Evolutionary conservation across 2,113 vertebrate genomes (phyloP), one percentile per base, ranked within the genome.

Genomic region (Myocastor coypus): DNA sequence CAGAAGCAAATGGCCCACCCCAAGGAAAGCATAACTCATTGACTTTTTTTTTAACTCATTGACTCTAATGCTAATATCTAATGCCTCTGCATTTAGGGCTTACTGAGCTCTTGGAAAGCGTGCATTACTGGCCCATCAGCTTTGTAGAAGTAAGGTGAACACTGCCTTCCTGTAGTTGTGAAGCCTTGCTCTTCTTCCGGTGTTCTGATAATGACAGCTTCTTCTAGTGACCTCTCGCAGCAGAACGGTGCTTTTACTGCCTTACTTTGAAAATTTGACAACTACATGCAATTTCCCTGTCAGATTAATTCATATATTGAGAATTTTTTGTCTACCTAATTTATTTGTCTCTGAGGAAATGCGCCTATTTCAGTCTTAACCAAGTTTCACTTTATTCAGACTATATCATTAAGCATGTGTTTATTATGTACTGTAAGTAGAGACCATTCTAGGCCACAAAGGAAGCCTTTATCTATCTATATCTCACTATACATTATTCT

Each of bases 1-100:
- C 92, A 94, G 85, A 88, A 83, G 87, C 90, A 96, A 97, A 96
- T 0, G 32, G 68, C 71, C 75, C 93, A 55, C 19, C 85, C 87
- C 90, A 78, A 69, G 32, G 87, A 61, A 96, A 91, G 66, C 61
- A 95, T 94, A 94, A 94, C 94, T 96, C 87, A 92, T 55, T 57
- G 42, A 52, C 82, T 95, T n/a, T n/a, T n/a, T n/a, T n/a, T n/a
- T n/a, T 94, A 94, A 94, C 94, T 96, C 87, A 92, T 55, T 57
- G 42, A 52, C 82, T 95, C 83, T 94, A 93, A 91, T 42, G 78
- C 0, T 37, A 88, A 96, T 97, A 94, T 94, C 90, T 91, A 94
- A 97, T 93, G 52, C 4, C 5, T 24, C 30, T 94, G 82, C 92
- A 94, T 71, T 94, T 12, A 0, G 81, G 9, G 14, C 87, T 94